phyloP scores from a whole-genome alignment of 2,113 vertebrate species.

The Phodopus roborovskii region DNA sequence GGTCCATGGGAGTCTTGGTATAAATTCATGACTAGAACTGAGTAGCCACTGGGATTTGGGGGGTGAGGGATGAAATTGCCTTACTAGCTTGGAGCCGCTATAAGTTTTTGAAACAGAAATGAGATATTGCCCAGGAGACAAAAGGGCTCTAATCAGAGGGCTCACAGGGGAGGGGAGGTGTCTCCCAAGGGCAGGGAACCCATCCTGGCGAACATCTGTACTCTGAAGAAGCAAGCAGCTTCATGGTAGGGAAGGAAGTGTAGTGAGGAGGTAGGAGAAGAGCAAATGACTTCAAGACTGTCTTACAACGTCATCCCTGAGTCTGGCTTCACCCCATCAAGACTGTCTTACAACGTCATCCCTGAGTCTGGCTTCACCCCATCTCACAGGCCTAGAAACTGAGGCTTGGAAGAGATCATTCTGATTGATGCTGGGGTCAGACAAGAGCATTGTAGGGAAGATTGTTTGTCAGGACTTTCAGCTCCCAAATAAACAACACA shows the following conservation, averaged over 20 bases:
- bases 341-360: background rate
- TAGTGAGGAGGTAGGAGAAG: too few relatives aligned
- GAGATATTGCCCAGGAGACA: background rate
- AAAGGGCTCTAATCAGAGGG: background rate
- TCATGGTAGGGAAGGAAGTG: background rate
- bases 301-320: background rate
- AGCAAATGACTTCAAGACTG: background rate
- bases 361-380: too few relatives aligned
- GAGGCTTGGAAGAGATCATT: background rate
- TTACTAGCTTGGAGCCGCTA: background rate
- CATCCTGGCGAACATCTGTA: background rate
- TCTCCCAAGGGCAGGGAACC: background rate
- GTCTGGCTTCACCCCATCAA: background rate
- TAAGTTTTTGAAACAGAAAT: background rate
- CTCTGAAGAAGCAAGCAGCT: background rate
- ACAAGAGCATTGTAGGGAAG: background rate
- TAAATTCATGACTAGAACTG: accelerated
- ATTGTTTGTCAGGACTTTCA: too few relatives aligned
- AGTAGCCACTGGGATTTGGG: accelerated
- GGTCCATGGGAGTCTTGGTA: accelerated
- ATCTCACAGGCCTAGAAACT: background rate
- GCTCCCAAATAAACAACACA: too few relatives aligned
- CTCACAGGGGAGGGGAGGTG: accelerated
- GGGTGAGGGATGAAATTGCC: background rate
- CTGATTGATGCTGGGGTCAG: background rate